Base-by-base conservation (phyloP, 2,797 vertebrate genomes). In the Leptatherina wallacei region DNA sequence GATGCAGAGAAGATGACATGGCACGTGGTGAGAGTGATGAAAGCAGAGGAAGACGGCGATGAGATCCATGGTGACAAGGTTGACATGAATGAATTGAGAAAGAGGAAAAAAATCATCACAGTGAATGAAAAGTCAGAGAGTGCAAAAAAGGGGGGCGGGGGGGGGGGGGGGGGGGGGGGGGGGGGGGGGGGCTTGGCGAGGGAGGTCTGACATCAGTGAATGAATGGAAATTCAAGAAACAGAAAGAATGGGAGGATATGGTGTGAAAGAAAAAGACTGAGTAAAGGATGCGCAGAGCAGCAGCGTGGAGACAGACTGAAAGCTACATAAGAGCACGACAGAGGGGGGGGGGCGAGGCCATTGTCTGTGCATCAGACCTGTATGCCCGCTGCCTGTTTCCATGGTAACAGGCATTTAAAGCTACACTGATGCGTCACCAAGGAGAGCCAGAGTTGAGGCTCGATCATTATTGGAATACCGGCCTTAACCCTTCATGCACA, bases 331-430 rank as follows among this genome's bases (percentile, higher is more conserved):
- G 52, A 65, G 58, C 68, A 73, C 51, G 73, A 80, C 63, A 67
- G 65, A 71, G 75, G 70, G n/a, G 20, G 60, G 72, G 16, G 62
- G 22, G 83, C 71, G 81, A 78, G 84, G 81, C 63, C 84, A 90
- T 92, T 90, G 87, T 94, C 88, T 92, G 82, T 79, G 85, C 85
- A 78, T 57, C 81, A 89, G 89, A 91, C 89, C 86, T 89, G 77
- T 87, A 72, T 85, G 88, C 90, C 32, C 78, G 88, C 80, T 89
- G 89, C 93, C 85, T 92, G 94, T 95, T 94, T 92, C 94, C 91
- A 95, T 95, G 91, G 95, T 88, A 94, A 95, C 94, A 77, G 84
- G 91, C 89, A 83, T 93, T 93, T 89, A 91, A 92, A 92, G 91
- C 88, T 63, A 91, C 90, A 86, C 78, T 75, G 88, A 90, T 85